phyloP scores from a whole-genome alignment of 2,888 invertebrate genomes.

The Ectemnius lituratus region DNA sequence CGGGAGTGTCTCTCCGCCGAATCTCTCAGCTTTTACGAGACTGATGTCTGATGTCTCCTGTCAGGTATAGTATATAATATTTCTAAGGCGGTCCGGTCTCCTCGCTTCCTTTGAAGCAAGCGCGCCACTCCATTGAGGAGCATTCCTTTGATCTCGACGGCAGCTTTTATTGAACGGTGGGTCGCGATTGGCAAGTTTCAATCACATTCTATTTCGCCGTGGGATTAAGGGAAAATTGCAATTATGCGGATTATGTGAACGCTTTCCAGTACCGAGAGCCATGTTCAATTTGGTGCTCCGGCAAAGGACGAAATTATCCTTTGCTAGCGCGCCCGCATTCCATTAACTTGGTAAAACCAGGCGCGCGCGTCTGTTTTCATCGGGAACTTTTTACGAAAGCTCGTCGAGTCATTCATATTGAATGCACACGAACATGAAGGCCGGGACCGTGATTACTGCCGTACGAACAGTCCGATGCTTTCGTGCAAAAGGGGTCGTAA shows the following conservation, averaged over 20 bases:
- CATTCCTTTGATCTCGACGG: slow-evolving; percentile 67
- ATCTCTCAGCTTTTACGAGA: slow-evolving; percentile 27
- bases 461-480: slow-evolving; percentile 1
- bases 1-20: slow-evolving; percentile 3
- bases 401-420: no score
- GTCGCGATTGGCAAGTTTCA: slow-evolving; percentile 63
- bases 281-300: slow-evolving; percentile 37
- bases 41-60: slow-evolving; percentile 47
- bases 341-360: no score
- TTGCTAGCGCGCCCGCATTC: no score
- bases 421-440: no score
- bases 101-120: slow-evolving; percentile 34
- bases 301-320: background rate
- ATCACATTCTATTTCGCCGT: slow-evolving; percentile 61
- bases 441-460: no score
- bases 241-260: slow-evolving; percentile 65
- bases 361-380: no score
- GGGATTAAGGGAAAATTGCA: slow-evolving; percentile 72
- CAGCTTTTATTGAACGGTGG: slow-evolving; percentile 66
- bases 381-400: no score
- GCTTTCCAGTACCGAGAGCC: slow-evolving; percentile 17
- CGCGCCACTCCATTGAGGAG: slow-evolving; percentile 47
- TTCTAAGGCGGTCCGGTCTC: slow-evolving; percentile 46
- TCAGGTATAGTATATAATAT: slow-evolving; percentile 40
- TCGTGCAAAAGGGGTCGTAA: slow-evolving; percentile 46